Percentiles rank a stretch among this genome's conserved stretches.
phyloP scores from a whole-genome alignment of 2,113 vertebrate species.

The Cercocebus atys region DNA sequence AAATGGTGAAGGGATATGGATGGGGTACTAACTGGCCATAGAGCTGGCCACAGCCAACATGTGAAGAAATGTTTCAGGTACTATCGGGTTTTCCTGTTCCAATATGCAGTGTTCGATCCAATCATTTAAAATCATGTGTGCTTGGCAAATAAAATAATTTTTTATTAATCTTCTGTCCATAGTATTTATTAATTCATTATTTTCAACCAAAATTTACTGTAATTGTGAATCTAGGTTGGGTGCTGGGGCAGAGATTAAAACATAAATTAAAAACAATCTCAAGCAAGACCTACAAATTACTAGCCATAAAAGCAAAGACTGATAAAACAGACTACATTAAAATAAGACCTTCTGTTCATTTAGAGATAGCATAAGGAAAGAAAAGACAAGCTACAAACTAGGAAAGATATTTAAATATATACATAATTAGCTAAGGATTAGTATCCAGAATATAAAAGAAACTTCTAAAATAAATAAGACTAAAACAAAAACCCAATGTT shows the following conservation, averaged over 20 bases:
- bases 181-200: constrained; percentile 52
- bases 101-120: not conserved
- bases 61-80: not conserved
- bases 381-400: not conserved
- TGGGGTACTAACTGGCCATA: not conserved
- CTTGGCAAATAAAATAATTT: constrained; percentile 31
- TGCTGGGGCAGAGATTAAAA: constrained; percentile 39
- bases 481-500: not conserved
- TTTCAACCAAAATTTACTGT: not conserved
- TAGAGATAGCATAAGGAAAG: constrained; percentile 22
- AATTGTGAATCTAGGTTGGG: constrained; percentile 19
- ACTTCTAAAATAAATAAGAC: constrained; percentile 43
- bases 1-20: not conserved
- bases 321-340: constrained; percentile 24
- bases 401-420: not conserved
- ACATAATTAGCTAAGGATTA: constrained; percentile 26
- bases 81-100: not conserved
- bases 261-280: constrained; percentile 49
- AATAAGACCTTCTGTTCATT: constrained; percentile 48
- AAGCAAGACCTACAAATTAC: constrained; percentile 45
- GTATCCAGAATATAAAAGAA: constrained; percentile 43
- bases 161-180: constrained; percentile 22
- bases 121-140: constrained; percentile 21
- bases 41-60: not conserved
- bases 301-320: constrained; percentile 22